These are phyloP conservation scores for Emmelina monodactyla DNA, from an alignment of 2,888 invertebrate species.

Conservation along the genomic window DNA sequence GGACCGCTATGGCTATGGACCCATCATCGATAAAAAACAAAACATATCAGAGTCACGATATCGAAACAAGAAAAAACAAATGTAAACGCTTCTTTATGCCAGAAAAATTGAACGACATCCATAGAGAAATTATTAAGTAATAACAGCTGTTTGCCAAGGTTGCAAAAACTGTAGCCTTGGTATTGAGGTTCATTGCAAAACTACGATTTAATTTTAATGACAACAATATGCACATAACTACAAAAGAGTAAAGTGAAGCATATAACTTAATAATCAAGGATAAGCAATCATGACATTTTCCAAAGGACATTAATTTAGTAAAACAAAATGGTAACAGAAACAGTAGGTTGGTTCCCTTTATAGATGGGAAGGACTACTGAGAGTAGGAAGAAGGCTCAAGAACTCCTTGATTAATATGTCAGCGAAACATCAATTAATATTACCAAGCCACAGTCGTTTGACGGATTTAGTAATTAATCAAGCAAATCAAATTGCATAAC, in stretches of 20 bases:
- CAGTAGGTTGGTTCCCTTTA: constrained; percentile 3
- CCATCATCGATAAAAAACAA: not conserved
- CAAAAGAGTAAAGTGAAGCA: not conserved
- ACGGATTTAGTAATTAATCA: not conserved
- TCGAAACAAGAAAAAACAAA: not conserved
- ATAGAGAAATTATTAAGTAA: too few species aligned
- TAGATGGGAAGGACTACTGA: not conserved
- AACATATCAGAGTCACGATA: not conserved
- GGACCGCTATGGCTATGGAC: not conserved
- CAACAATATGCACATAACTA: not conserved
- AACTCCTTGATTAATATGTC: not conserved
- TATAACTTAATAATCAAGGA: not conserved
- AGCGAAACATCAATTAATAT: not conserved
- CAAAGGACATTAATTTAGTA: not conserved
- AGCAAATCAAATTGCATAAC: not conserved
- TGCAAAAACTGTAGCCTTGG: not conserved
- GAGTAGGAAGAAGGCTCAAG: not conserved
- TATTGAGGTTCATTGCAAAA: not conserved
- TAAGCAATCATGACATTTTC: not conserved
- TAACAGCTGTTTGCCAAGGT: not conserved
- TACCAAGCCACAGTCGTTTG: not conserved
- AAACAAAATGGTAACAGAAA: too few species aligned
- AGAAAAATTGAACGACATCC: too few species aligned
- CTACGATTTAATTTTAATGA: not conserved
- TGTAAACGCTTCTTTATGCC: not conserved